These are phyloP conservation scores for Nemotelus nigrinus DNA, from an alignment of 2,888 invertebrate species.

Conservation along the genomic window DNA sequence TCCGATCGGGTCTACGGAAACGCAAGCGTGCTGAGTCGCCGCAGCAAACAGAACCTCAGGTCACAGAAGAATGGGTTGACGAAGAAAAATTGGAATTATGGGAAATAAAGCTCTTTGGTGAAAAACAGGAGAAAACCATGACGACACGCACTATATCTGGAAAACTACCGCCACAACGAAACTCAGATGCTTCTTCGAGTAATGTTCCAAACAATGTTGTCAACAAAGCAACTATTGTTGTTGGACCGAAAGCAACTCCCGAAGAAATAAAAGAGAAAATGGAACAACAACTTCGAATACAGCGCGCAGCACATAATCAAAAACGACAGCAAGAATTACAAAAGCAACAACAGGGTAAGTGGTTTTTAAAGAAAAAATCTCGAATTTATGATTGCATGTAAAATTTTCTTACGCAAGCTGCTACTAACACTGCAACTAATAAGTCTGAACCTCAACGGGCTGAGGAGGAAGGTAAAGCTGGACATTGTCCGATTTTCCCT, in stretches of 20 bases:
- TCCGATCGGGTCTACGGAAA: conserved; percentile 91
- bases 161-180: conserved; percentile 67
- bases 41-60: conserved; percentile 93
- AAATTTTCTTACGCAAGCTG: conserved; percentile 27
- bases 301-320: conserved; percentile 89
- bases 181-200: conserved; percentile 49
- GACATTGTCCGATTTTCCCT: no score
- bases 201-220: conserved; percentile 53
- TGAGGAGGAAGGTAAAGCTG: conserved; percentile 49
- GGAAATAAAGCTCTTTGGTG: conserved; percentile 95
- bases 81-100: conserved; percentile 95
- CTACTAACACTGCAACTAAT: conserved; percentile 7
- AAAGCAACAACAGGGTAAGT: conserved; percentile 64
- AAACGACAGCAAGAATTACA: conserved; percentile 77
- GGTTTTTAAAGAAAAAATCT: not conserved
- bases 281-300: conserved; percentile 89
- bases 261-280: conserved; percentile 88
- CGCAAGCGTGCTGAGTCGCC: conserved; percentile 93
- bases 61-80: conserved; percentile 95
- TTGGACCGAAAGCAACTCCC: conserved; percentile 68
- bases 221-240: conserved; percentile 51
- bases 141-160: conserved; percentile 85
- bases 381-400: not conserved
- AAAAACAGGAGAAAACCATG: conserved; percentile 76
- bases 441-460: conserved; percentile 50